Percentiles rank a stretch among this genome's conserved stretches.
phyloP scores from a whole-genome alignment of 2,113 vertebrate species.

The Lophius piscatorius region DNA sequence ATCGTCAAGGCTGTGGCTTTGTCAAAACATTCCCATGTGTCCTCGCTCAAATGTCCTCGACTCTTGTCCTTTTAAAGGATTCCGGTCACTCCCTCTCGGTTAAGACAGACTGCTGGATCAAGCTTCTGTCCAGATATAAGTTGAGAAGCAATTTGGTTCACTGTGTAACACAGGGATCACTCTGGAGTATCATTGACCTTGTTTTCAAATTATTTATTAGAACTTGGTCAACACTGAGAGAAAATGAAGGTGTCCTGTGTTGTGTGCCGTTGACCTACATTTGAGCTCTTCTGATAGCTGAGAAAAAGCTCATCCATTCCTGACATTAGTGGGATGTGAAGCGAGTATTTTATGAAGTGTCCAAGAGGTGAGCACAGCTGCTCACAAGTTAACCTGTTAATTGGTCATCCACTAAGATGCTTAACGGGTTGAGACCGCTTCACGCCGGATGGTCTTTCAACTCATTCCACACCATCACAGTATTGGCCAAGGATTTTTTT shows the following conservation, averaged over 20 bases:
- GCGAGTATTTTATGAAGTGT: conserved; percentile 24
- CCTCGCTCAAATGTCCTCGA: conserved; percentile 62
- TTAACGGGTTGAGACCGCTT: conserved; percentile 38
- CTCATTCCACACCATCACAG: conserved; percentile 40
- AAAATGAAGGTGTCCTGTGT: conserved; percentile 47
- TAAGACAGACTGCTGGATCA: conserved; percentile 57
- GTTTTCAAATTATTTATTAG: conserved; percentile 58
- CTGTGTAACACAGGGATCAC: conserved; percentile 61
- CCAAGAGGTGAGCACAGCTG: conserved; percentile 56
- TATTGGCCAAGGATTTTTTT: too few relatives aligned
- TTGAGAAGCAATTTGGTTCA: conserved; percentile 52
- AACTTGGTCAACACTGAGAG: conserved; percentile 59
- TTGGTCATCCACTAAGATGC: conserved; percentile 34
- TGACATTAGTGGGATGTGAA: conserved; percentile 25
- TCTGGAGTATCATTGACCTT: conserved; percentile 64
- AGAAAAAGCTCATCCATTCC: conserved; percentile 21
- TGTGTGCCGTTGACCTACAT: conserved; percentile 63
- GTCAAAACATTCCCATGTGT: conserved; percentile 59
- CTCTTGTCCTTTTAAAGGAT: conserved; percentile 52
- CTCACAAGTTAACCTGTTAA: conserved; percentile 62
- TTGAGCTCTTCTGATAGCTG: conserved; percentile 29
- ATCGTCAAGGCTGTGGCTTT: conserved; percentile 52
- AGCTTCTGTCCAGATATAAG: conserved; percentile 65
- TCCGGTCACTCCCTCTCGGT: too few relatives aligned
- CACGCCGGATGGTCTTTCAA: conserved; percentile 34